These are phyloP conservation scores for Prunella himalayana DNA, from an alignment of 2,113 vertebrate species.

Conservation along the genomic window DNA sequence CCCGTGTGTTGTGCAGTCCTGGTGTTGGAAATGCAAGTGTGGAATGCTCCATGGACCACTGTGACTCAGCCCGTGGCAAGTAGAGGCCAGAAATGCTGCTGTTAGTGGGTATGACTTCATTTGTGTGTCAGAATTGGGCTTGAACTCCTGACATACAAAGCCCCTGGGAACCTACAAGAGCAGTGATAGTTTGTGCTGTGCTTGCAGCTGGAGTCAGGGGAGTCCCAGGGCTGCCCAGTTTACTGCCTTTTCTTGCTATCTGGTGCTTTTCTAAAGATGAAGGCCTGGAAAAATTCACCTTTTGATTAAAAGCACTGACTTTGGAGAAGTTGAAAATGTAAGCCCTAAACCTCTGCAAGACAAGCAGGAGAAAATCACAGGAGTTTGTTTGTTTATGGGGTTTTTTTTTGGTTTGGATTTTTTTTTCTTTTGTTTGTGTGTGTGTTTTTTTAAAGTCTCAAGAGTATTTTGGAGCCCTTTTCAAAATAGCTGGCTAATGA, in stretches of 20 bases:
- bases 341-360: not conserved
- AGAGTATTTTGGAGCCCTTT: not conserved
- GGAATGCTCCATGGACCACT: not conserved
- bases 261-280: not conserved
- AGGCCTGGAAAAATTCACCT: not conserved
- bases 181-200: not conserved
- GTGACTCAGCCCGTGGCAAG: not conserved
- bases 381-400: not conserved
- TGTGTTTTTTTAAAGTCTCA: not conserved
- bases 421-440: not conserved
- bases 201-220: not conserved
- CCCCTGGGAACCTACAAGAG: not conserved
- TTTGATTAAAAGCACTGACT: not conserved
- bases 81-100: not conserved
- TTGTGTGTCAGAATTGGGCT: not conserved
- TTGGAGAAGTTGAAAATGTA: not conserved
- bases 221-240: not conserved
- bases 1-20: rapidly evolving
- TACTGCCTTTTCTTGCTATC: not conserved
- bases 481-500: not conserved
- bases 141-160: not conserved
- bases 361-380: not conserved
- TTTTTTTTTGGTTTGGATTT: not conserved
- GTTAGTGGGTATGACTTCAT: not conserved
- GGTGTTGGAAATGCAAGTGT: not conserved